Evolutionary conservation across 2,113 vertebrate genomes (phyloP), one percentile per base, ranked within the genome.

Genomic region (Apteryx mantelli): DNA sequence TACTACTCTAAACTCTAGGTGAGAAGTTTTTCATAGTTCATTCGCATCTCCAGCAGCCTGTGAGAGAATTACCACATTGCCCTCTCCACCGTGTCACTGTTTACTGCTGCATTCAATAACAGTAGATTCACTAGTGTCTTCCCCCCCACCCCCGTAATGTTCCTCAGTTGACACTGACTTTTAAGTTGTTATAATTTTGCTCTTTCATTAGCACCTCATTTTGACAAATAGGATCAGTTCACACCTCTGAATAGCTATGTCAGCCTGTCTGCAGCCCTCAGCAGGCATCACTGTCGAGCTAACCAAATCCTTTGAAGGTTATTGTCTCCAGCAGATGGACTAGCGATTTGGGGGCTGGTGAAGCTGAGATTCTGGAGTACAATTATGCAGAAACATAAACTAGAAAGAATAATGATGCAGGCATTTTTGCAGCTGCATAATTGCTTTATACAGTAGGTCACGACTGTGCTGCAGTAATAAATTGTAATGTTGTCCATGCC

Each of bases 381-480:
- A 52, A 34, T 71, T 91, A 15, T 1, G 55, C 88, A 91, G 69
- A 48, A 86, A 8, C 26, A 55, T 38, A 12, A 84, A 40, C 76
- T 69, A 24, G 55, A 34, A 84, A 70, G 61, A 14, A 40, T 84
- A 91, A 93, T 88, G 92, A 84, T 25, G 25, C 20, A 38, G 52
- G 21, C 26, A 11, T 93, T 90, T 93, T 75, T 96, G 64, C 68
- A 81, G 63, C 64, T 88, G 48, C 0, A 0, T 86, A 92, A 73
- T 91, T 91, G 55, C n/a, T 75, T 95, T 71, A 73, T 88, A 71
- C 46, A 84, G 68, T 32, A 71, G 91, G 80, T 92, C 69, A 19
- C 24, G 65, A 9, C 40, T 89, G 52, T 68, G 46, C 73, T 91
- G 80, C 65, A 73, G 73, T 95, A 93, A 94, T 96, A 95, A 92